phyloP scores from a whole-genome alignment of 2,888 invertebrate genomes.

The Chromoteleia sp. region DNA sequence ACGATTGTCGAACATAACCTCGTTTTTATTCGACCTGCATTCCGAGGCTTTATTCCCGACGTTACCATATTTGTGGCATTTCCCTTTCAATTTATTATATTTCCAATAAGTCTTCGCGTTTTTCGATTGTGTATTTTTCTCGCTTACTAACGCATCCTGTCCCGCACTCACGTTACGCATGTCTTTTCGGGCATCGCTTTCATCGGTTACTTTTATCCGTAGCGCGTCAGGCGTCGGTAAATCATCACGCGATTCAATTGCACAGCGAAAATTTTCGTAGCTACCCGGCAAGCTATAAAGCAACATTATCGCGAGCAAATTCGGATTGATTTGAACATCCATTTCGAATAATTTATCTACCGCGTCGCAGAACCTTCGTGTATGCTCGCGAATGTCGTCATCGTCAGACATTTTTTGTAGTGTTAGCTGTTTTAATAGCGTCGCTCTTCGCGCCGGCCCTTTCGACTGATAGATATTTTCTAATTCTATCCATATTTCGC shows the following conservation, averaged over 20 bases:
- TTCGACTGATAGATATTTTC: neutral
- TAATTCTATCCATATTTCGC: neutral
- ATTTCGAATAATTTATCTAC: neutral
- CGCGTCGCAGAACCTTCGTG: neutral
- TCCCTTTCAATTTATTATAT: too few species aligned
- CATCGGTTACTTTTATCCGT: neutral
- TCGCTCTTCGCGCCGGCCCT: neutral
- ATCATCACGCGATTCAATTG: neutral
- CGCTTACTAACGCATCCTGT: neutral
- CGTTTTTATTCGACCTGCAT: too few species aligned
- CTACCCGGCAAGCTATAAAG: neutral
- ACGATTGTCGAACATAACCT: too few species aligned
- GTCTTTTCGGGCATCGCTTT: neutral
- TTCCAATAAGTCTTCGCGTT: neutral
- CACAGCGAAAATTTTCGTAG: neutral
- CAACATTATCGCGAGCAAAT: neutral
- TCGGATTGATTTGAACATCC: neutral
- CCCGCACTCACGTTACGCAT: neutral
- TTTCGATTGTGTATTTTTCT: neutral
- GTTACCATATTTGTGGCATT: too few species aligned
- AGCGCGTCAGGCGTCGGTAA: neutral
- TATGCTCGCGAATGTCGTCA: neutral
- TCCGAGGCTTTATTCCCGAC: too few species aligned
- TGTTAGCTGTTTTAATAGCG: neutral
- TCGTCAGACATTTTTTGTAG: neutral